Percentiles rank a stretch among this genome's conserved stretches.
Evolutionary conservation across 1,140 invertebrate species (phyloP).

Genomic region (Formica selysi): DNA sequence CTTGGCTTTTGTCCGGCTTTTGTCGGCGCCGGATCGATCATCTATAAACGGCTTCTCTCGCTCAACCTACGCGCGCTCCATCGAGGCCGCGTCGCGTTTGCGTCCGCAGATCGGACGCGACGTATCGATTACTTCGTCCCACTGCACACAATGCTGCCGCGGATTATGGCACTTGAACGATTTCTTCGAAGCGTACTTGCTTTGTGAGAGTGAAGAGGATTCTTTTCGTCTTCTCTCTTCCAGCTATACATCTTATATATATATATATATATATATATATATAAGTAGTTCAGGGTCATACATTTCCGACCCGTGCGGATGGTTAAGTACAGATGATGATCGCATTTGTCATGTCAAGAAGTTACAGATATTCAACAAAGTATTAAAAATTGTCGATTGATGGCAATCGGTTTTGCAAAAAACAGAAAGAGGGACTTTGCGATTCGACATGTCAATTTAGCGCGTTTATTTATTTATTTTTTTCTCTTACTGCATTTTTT

Average conservation of each 20-base stretch:
- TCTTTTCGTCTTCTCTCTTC: neutral
- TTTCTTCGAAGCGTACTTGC: slow-evolving; percentile 24
- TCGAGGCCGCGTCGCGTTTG: slow-evolving; percentile 1
- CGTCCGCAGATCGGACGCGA: slow-evolving; percentile 38
- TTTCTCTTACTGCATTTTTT: neutral
- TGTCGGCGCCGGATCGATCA: slow-evolving; percentile 71
- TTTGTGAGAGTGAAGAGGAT: neutral
- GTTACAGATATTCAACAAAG: neutral
- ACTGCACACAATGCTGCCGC: slow-evolving; percentile 34
- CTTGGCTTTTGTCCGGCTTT: slow-evolving; percentile 72
- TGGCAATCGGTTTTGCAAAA: neutral
- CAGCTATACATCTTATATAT: slow-evolving; percentile 10
- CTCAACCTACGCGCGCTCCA: slow-evolving; percentile 42
- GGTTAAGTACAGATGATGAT: neutral
- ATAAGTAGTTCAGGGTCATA: neutral
- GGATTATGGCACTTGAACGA: slow-evolving; percentile 60
- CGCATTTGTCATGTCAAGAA: neutral
- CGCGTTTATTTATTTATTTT: neutral
- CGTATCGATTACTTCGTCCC: slow-evolving; percentile 61
- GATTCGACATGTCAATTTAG: neutral
- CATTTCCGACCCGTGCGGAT: neutral
- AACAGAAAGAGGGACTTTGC: no score
- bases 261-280: neutral
- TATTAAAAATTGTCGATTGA: neutral
- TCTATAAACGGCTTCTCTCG: slow-evolving; percentile 73